These are phyloP conservation scores for Pipistrellus kuhlii DNA, from an alignment of 2,797 vertebrate genomes.

Conservation along the genomic window DNA sequence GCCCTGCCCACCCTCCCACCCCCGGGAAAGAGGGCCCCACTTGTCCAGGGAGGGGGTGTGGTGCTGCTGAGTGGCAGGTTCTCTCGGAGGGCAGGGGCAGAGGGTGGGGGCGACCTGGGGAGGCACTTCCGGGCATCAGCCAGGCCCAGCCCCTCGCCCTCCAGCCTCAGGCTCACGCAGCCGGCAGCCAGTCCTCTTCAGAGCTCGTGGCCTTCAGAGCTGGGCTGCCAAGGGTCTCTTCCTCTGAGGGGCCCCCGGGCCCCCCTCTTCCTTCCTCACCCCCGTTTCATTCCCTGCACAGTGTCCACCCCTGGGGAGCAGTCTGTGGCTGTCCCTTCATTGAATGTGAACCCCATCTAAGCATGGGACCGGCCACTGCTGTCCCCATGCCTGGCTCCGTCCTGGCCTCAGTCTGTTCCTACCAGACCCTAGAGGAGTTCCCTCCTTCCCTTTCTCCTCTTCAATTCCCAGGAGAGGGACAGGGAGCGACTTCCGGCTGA, in stretches of 20 bases:
- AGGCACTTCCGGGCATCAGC: background rate
- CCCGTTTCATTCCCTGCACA: background rate
- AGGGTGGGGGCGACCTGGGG: background rate
- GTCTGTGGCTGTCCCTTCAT: background rate
- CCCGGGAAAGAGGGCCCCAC: background rate
- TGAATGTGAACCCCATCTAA: background rate
- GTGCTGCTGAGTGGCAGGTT: background rate
- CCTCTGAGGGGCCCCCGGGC: background rate
- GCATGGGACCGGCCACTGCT: fast-evolving
- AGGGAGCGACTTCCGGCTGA: fast-evolving
- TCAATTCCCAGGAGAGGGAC: background rate
- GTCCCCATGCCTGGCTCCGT: background rate
- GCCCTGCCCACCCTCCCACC: background rate
- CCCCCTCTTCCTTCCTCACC: background rate
- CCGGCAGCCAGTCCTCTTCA: background rate
- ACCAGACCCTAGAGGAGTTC: background rate
- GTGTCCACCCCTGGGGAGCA: fast-evolving
- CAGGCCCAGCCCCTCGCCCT: background rate
- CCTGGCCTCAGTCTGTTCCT: background rate
- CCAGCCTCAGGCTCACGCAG: fast-evolving
- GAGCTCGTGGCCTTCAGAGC: background rate
- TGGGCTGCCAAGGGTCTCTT: background rate
- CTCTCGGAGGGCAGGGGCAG: background rate
- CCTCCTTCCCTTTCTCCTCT: background rate
- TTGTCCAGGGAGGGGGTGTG: background rate